Base-by-base conservation (phyloP, 2,113 vertebrate genomes). In the Pagrus major region DNA sequence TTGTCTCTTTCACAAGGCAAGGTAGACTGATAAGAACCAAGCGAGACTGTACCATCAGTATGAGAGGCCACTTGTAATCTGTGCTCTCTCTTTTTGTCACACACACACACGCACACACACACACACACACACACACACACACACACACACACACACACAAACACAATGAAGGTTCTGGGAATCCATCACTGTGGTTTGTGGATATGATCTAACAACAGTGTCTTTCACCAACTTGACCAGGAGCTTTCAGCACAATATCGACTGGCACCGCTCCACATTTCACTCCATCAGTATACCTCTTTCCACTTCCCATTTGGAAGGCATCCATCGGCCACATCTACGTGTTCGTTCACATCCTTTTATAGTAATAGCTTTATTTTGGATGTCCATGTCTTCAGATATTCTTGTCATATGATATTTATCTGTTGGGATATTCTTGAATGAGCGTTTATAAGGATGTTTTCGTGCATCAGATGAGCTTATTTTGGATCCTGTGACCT, bases 211-310 rank as follows among this genome's bases (percentile, higher is more conserved):
- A 59, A 71, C 2, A 21, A 82, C 55, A 80, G 74, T 52, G 71
- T 79, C 63, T 86, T 84, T 71, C 58, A 85, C 70, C 71, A 83
- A 78, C 65, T 83, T 71, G 68, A 85, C 79, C 76, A 71, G 86
- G 44, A 82, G 85, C 81, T 89, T 81, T 89, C 78, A 90, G 75
- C 41, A 27, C 41, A 27, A 56, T 74, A 86, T 89, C 56, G 25
- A 51, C 76, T 87, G 85, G 84, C 85, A 83, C 35, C 9, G 15
- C 35, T 89, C 78, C 88, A 82, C 54, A 51, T 61, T 37, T 27
- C 58, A 39, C 55, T 75, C 69, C 37, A 63, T 83, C 66, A 74
- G n/a, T 64, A 74, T 75, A 72, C 41, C 23, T 74, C 66, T 51
- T 37, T 81, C 44, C 60, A 44, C 31, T 76, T 71, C 44, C 66